A percentile compares a stretch with the other conserved stretches of the same genome.
These are phyloP conservation scores for Chalcis sispes DNA, from an alignment of 2,888 invertebrate species.

Conservation along the genomic window DNA sequence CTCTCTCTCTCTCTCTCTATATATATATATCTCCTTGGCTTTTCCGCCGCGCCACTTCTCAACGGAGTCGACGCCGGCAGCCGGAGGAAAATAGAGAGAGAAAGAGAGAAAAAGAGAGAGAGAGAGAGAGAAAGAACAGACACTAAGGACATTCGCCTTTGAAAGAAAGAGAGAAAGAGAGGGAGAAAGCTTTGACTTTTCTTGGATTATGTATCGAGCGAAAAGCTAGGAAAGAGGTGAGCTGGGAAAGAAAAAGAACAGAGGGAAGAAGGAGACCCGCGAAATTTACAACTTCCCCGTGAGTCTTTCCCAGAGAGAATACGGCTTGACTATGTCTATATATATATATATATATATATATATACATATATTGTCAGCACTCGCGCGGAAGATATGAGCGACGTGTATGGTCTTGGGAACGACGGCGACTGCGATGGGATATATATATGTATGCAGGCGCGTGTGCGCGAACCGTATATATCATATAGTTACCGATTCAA, in stretches of 20 bases:
- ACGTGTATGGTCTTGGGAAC: background rate
- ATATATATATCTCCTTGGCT: constrained; percentile 43
- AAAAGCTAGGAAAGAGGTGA: background rate
- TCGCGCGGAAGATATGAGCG: constrained; percentile 47
- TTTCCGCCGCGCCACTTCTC: constrained; percentile 16
- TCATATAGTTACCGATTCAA: constrained; percentile 27
- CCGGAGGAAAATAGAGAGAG: background rate
- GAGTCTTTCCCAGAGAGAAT: background rate
- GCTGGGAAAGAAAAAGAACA: no score
- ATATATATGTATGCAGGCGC: background rate
- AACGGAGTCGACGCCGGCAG: constrained; percentile 9
- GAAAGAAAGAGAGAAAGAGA: constrained; percentile 34
- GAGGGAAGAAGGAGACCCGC: constrained; percentile 11
- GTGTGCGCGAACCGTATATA: background rate
- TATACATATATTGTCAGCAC: no score
- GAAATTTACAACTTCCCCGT: constrained; percentile 53
- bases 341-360: no score
- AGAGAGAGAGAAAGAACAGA: background rate
- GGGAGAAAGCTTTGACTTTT: constrained; percentile 48
- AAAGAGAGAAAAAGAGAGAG: background rate
- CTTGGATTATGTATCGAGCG: constrained; percentile 52
- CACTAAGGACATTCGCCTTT: constrained; percentile 36
- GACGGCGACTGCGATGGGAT: background rate
- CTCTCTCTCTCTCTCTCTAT: constrained; percentile 18
- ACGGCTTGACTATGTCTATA: background rate